A percentile compares a stretch with the other conserved stretches of the same genome.
phyloP scores from a whole-genome alignment of 1,140 invertebrate species.

The Uloborus diversus region DNA sequence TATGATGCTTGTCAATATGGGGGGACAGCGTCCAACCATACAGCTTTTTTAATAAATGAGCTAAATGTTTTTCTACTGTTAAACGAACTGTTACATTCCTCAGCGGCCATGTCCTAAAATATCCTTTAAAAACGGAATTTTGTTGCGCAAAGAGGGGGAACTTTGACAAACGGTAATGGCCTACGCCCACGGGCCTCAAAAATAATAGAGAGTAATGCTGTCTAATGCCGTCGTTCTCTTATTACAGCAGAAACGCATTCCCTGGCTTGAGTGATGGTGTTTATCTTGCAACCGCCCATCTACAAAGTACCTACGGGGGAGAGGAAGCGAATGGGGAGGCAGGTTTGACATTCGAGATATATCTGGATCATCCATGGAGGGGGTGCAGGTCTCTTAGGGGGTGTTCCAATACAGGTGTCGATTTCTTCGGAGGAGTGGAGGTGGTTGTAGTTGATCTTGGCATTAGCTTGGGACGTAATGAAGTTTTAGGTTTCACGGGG shows the following conservation, averaged over 20 bases:
- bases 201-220: slow-evolving; percentile 9
- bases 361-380: neutral
- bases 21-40: no score
- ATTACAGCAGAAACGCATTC: neutral
- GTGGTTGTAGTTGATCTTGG: no score
- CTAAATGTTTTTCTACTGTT: no score
- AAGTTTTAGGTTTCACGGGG: no score
- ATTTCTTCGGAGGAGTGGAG: neutral
- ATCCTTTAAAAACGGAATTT: no score
- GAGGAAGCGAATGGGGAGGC: neutral
- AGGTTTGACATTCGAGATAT: neutral
- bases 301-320: neutral
- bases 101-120: no score
- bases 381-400: neutral
- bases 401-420: slow-evolving; percentile 14
- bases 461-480: no score
- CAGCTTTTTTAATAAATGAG: no score
- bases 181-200: neutral
- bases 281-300: slow-evolving; percentile 2
- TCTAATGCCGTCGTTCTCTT: neutral
- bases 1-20: no score
- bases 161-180: neutral
- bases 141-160: neutral
- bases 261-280: neutral
- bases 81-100: no score